These are phyloP conservation scores for Agrypnia vestita DNA, from an alignment of 1,140 invertebrate species.

Conservation along the genomic window DNA sequence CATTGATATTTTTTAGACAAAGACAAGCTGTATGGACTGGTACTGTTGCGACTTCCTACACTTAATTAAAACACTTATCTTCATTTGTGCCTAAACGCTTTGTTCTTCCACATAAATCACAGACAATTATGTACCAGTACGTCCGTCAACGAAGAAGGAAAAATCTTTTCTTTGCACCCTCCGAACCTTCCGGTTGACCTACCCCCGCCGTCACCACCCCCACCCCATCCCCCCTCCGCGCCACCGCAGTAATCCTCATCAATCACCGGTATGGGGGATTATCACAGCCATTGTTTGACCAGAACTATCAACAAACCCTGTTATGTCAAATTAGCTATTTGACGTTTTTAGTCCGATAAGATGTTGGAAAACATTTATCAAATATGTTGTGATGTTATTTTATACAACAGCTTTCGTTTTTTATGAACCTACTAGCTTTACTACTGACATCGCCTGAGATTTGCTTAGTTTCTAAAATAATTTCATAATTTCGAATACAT, in stretches of 20 bases:
- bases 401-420: no score
- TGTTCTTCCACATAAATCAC: constrained; percentile 26
- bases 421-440: no score
- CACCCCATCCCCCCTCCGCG: no score
- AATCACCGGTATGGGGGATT: constrained; percentile 34
- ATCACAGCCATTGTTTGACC: constrained; percentile 28
- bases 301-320: constrained; percentile 30
- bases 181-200: constrained; percentile 16
- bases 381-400: neutral
- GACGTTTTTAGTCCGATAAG: constrained; percentile 5
- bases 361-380: neutral
- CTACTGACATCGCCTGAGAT: no score
- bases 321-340: constrained; percentile 30
- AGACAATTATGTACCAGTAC: neutral
- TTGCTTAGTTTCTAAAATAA: no score
- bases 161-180: constrained; percentile 31
- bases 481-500: no score
- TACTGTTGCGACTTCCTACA: no score
- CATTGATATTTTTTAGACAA: no score
- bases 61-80: no score
- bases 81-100: neutral
- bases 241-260: constrained; percentile 16
- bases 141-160: constrained; percentile 12
- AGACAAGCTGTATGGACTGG: no score
- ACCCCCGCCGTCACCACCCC: neutral